Base-by-base conservation (phyloP, 1,140 invertebrate genomes). In the Ooceraea biroi region DNA sequence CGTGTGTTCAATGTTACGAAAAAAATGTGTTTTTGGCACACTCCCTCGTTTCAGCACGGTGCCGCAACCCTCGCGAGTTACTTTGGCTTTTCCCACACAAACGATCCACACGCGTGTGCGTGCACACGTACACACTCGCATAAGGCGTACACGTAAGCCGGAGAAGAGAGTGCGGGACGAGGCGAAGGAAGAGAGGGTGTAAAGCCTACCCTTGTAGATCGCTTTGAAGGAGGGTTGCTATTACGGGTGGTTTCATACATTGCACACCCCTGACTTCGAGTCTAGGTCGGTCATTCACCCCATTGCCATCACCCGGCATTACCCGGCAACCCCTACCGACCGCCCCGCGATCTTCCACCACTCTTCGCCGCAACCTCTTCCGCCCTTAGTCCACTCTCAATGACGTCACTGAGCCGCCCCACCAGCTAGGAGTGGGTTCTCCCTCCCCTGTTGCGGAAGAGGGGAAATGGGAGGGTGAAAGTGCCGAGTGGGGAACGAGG, bases 231-330 rank as follows among this genome's bases (percentile, higher is more conserved):
- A 91, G 91, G 90, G 86, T 91, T 90, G 91, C 89, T 89, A 89
- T 90, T 90, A 91, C 86, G 90, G 91, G 85, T 90, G 88, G 88
- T 91, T 93, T 94, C 88, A 90, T 91, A 91, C 90, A 91, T 91
- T 91, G 92, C 93, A 93, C 93, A 94, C 93, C 93, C 93, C 93
- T 94, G 93, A 94, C 91, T 93, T 88, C 89, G 93, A 94, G 94
- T 94, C 94, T 94, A 94, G 94, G 94, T 94, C 94, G 94, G 94
- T 94, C 94, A 90, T 94, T 94, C 93, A 94, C 91, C 94, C 86
- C 90, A 85, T 85, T 85, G 88, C 86, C 90, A 87, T 90, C 88
- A 89, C 83, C 85, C 83, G 72, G 72, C 88, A 63, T 87, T 89
- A 84, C 86, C 86, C 74, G 78, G 85, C 89, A 89, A 74, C 84